Evolutionary conservation across 1,140 invertebrate genomes (phyloP).

Genomic region (Polypedilum pembai): DNA sequence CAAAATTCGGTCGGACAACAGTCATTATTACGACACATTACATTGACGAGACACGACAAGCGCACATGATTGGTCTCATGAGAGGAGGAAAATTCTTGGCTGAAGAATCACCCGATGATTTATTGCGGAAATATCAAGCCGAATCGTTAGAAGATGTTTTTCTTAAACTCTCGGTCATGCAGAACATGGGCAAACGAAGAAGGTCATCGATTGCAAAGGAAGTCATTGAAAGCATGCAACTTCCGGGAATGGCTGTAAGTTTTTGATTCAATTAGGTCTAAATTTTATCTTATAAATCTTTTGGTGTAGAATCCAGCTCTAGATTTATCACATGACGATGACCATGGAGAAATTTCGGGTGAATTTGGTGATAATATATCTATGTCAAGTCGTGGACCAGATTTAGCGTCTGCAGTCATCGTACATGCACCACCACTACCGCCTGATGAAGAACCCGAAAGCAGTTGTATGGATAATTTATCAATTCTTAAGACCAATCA

Average conservation of each 20-base stretch:
- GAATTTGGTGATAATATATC: slow-evolving; percentile 79
- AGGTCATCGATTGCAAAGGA: slow-evolving; percentile 67
- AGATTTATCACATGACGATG: slow-evolving; percentile 54
- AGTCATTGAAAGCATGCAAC: slow-evolving; percentile 56
- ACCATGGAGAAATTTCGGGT: slow-evolving; percentile 67
- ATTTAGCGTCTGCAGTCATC: slow-evolving; percentile 46
- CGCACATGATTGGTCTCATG: slow-evolving; percentile 84
- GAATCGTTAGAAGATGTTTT: slow-evolving; percentile 88
- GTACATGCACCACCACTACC: slow-evolving; percentile 49
- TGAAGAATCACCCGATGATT: slow-evolving; percentile 73
- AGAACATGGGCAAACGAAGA: slow-evolving; percentile 69
- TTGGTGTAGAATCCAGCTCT: slow-evolving; percentile 50
- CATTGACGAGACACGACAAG: slow-evolving; percentile 93
- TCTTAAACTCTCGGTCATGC: slow-evolving; percentile 75
- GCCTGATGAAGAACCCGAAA: slow-evolving; percentile 50
- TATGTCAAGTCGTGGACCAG: slow-evolving; percentile 57
- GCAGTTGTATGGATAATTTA: slow-evolving; percentile 49
- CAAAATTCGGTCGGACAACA: slow-evolving; percentile 76
- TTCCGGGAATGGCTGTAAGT: slow-evolving; percentile 50
- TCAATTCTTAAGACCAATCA: slow-evolving; percentile 60
- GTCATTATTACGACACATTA: slow-evolving; percentile 98
- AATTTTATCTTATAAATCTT: slow-evolving; percentile 30
- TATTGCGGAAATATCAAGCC: slow-evolving; percentile 68
- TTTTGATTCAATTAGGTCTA: background rate
- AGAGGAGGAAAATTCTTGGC: slow-evolving; percentile 82